Base-by-base conservation (phyloP, 1,140 invertebrate species). In the Pseudomyrmex dendroicus region DNA sequence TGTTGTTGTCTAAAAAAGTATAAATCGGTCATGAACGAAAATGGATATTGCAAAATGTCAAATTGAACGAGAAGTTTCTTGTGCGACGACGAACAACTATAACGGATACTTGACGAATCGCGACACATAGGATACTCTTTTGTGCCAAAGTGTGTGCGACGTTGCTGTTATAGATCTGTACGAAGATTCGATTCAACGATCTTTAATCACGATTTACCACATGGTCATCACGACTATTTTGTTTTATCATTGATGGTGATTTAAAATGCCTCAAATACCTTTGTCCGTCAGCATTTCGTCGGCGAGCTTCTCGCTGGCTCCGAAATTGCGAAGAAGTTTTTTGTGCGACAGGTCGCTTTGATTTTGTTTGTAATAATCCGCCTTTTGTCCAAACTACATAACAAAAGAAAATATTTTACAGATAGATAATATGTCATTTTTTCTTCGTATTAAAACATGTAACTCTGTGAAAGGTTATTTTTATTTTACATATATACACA, bases 301-400 rank as follows among this genome's bases (percentile, higher is more conserved):
- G 15, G 95, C 95, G 70, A 95, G 93, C 46, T 95, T 94, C 87
- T 96, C 96, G 90, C 95, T 95, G 59, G 96, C 96, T 13, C 96
- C 96, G 85, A 96, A 97, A 89, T 96, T 96, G 57, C 94, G 94
- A 15, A 97, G 91, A 10, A 98, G 92, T 84, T 96, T 95, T 86
- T 95, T 95, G 90, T 97, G 96, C 22, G 96, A 96, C 57, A 98
- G 94, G 63, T 97, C 95, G 52, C 95, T 95, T 72, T 96, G 96
- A 90, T 96, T 96, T 84, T 96, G 95, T 85, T 96, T 95, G 92
- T 97, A 98, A 89, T 96, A 96, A 85, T 97, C 97, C 59, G 97
- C 96, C 73, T 96, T 97, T 59, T 96, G 94, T 61, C 96, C 97
- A 88, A 96, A 95, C 97, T 98, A 92, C 68, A 93, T 93, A 83